Evolutionary conservation across 2,113 vertebrate genomes (phyloP).

Genomic region (Sylvilagus bachmani): DNA sequence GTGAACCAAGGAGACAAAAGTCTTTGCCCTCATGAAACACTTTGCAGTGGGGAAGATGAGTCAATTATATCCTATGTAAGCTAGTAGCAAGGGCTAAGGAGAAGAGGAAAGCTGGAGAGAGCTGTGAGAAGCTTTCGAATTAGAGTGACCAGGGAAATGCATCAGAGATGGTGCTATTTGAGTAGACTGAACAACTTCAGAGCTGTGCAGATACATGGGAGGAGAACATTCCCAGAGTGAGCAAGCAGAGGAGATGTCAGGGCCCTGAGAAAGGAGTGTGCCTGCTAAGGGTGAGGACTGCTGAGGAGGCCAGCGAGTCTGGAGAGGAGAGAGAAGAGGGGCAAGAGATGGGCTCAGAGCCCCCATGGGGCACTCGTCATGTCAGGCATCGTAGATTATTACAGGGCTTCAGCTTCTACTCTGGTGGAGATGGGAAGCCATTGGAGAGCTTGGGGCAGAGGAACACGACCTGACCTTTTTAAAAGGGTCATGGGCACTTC

Average conservation of each 20-base stretch:
- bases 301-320: not conserved
- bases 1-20: not conserved
- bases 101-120: not conserved
- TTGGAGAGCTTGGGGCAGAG: not conserved
- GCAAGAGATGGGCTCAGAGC: slow-evolving; percentile 9
- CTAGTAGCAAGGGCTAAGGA: not conserved
- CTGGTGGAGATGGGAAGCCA: not conserved
- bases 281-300: not conserved
- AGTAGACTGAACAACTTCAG: not conserved
- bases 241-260: not conserved
- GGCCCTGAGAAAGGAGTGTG: not conserved
- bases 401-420: not conserved
- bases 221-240: not conserved
- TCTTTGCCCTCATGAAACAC: not conserved
- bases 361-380: not conserved
- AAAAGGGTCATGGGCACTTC: not conserved
- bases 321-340: not conserved
- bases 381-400: not conserved
- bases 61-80: not conserved
- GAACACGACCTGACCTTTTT: slow-evolving; percentile 8
- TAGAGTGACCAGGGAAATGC: not conserved
- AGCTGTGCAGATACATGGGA: not conserved
- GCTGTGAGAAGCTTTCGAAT: not conserved
- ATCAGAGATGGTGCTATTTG: not conserved
- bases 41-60: not conserved